phyloP scores from a whole-genome alignment of 2,113 vertebrate species.

The Cyphomyrus plagiostoma region DNA sequence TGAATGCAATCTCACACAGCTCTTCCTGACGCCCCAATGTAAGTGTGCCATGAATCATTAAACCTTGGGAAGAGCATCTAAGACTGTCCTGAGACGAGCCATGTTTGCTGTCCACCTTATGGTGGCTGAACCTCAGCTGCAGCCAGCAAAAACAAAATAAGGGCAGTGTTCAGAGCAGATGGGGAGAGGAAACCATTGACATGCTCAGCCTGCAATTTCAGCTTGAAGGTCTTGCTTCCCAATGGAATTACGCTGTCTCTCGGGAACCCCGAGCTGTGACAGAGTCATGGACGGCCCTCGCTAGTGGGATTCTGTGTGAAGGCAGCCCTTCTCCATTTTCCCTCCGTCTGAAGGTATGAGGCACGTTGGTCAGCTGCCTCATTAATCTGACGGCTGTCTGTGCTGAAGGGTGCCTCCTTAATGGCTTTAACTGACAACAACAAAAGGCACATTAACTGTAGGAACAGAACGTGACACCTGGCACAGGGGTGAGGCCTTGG shows the following conservation, averaged over 20 bases:
- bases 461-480: neutral
- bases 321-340: neutral
- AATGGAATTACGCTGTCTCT: neutral
- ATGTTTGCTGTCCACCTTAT: neutral
- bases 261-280: neutral
- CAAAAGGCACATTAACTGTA: neutral
- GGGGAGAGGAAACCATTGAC: neutral
- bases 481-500: neutral
- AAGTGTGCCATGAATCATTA: neutral
- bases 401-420: neutral
- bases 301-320: neutral
- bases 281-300: neutral
- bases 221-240: neutral
- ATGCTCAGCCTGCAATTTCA: neutral
- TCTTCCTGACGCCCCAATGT: neutral
- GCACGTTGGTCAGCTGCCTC: neutral
- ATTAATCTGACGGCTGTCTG: neutral
- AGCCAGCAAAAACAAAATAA: neutral
- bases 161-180: neutral
- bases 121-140: neutral
- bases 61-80: neutral
- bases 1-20: neutral
- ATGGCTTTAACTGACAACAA: neutral
- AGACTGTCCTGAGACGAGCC: neutral
- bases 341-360: neutral